These are phyloP conservation scores for Calliphora vomitoria DNA, from an alignment of 2,888 invertebrate species.

Conservation along the genomic window DNA sequence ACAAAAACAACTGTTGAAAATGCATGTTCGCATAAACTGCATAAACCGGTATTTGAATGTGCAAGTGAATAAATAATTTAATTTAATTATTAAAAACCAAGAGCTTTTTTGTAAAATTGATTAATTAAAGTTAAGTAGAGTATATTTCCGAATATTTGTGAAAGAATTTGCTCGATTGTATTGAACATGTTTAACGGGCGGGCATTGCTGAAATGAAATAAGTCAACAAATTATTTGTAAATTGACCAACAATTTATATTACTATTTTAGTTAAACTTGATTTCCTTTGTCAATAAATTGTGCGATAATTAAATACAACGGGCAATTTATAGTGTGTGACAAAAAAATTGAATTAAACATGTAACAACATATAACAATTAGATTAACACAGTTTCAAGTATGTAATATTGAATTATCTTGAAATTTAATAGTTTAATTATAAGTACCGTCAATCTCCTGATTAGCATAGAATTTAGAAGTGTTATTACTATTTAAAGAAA, in stretches of 20 bases:
- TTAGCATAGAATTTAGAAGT: no score
- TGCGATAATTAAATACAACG: background rate
- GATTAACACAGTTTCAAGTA: no score
- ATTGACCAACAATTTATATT: background rate
- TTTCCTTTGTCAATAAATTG: background rate
- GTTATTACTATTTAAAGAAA: no score
- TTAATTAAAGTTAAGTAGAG: constrained; percentile 2
- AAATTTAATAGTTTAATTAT: no score
- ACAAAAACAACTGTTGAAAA: background rate
- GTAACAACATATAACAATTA: no score
- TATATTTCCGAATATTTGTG: constrained; percentile 30
- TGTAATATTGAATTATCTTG: no score
- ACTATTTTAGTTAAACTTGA: constrained; percentile 9
- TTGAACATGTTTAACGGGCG: background rate
- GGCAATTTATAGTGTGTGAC: background rate
- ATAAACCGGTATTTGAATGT: constrained; percentile 37
- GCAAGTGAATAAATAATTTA: background rate
- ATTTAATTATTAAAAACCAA: background rate
- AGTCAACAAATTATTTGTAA: background rate
- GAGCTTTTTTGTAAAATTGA: constrained; percentile 1
- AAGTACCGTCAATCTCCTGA: no score
- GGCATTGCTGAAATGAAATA: constrained; percentile 1
- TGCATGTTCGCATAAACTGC: background rate
- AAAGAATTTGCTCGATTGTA: background rate
- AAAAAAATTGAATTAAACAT: background rate